Evolutionary conservation across 2,797 vertebrate species (phyloP).

Genomic region (Typhlichthys subterraneus): DNA sequence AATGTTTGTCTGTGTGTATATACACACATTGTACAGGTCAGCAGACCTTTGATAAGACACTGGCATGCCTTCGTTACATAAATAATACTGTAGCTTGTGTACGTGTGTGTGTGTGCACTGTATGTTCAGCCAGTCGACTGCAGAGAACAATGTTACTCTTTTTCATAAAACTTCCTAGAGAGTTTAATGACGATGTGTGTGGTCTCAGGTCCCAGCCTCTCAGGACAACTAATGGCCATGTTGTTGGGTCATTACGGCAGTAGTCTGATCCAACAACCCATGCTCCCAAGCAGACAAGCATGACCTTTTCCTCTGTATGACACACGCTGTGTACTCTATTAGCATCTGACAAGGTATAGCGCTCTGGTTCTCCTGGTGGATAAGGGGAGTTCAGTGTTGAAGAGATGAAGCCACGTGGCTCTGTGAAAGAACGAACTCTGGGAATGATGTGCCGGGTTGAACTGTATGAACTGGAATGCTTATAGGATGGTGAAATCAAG

Average conservation of each 20-base stretch:
- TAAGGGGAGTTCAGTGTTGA: conserved; percentile 15
- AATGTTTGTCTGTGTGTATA: no score
- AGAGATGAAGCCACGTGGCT: background rate
- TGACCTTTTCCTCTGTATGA: conserved; percentile 24
- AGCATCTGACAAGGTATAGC: conserved; percentile 24
- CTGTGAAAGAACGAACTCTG: background rate
- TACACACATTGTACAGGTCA: conserved; percentile 1
- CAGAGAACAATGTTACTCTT: no score
- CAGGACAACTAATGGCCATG: no score
- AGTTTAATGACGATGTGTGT: no score
- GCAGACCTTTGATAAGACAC: background rate
- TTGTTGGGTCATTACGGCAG: no score
- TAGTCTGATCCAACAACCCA: background rate
- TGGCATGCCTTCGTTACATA: background rate
- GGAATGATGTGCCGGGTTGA: background rate
- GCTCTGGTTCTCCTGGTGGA: background rate
- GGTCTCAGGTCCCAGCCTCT: no score
- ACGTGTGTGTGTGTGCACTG: no score
- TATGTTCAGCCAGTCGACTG: no score
- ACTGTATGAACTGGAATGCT: background rate
- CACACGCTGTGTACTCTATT: conserved; percentile 21
- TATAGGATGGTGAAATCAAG: no score
- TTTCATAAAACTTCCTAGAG: no score
- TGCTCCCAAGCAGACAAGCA: conserved; percentile 14
- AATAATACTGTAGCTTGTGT: no score